Conservation (phyloP, 2,113 vertebrate genomes). For the Tricholaema leucomelas region DNA sequence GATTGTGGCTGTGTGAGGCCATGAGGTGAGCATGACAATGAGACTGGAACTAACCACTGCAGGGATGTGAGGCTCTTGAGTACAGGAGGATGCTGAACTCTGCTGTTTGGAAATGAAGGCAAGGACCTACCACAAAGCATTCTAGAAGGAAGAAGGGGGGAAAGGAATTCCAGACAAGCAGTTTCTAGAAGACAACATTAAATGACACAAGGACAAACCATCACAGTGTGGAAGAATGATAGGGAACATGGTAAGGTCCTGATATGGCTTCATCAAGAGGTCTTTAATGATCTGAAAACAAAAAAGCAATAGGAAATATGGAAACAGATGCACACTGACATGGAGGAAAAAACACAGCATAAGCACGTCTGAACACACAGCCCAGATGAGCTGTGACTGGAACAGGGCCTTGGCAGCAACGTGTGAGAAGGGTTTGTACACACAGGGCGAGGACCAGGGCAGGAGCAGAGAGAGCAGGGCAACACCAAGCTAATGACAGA, state of each 20-base stretch:
- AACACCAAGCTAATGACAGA: background rate
- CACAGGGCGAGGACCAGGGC: background rate
- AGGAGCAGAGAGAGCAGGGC: background rate
- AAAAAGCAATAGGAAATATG: constrained; percentile 58
- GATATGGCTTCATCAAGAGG: constrained; percentile 49
- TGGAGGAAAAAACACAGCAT: background rate
- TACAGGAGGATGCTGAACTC: background rate
- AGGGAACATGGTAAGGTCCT: constrained; percentile 57
- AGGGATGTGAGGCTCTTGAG: background rate
- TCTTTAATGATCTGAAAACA: constrained; percentile 64
- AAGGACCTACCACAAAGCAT: background rate
- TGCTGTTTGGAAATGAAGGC: background rate
- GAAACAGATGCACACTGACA: constrained; percentile 19
- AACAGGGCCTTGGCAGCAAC: background rate
- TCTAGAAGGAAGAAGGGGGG: constrained; percentile 5
- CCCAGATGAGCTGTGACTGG: background rate
- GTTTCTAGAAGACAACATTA: constrained; percentile 14
- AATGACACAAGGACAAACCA: constrained; percentile 51
- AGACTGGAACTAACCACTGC: background rate
- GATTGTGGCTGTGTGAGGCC: background rate
- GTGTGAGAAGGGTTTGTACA: background rate
- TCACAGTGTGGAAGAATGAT: constrained; percentile 54
- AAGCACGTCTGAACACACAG: background rate
- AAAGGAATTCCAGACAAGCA: constrained; percentile 7
- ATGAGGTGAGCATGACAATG: background rate